phyloP scores from a whole-genome alignment of 2,888 invertebrate genomes.

The Drosophila yooni region DNA sequence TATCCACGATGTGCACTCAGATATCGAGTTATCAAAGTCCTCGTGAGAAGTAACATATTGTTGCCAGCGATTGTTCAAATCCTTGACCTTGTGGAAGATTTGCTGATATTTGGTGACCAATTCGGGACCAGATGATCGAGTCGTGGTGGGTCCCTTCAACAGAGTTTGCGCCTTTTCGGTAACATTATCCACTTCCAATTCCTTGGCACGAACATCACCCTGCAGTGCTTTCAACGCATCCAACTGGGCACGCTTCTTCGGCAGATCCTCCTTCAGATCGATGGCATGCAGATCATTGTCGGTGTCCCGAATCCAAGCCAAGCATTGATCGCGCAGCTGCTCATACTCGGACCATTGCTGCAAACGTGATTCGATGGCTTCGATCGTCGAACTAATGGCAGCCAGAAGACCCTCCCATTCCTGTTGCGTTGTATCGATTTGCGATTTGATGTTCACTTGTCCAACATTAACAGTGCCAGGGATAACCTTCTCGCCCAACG shows the following conservation, averaged over 20 bases:
- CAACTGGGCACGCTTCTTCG: conserved; percentile 93
- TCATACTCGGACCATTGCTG: conserved; percentile 97
- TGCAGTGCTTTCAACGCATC: conserved; percentile 92
- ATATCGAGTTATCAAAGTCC: conserved; percentile 92
- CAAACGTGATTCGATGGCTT: conserved; percentile 92
- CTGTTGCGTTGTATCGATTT: conserved; percentile 94
- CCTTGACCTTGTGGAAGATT: conserved; percentile 95
- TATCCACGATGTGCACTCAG: conserved; percentile 93
- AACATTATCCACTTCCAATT: conserved; percentile 95
- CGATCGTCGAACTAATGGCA: conserved; percentile 91
- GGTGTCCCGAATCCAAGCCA: conserved; percentile 94
- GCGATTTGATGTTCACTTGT: conserved; percentile 93
- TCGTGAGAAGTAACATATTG: conserved; percentile 95
- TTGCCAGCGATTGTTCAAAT: conserved; percentile 95
- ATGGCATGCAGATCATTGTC: conserved; percentile 95
- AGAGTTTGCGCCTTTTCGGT: conserved; percentile 95
- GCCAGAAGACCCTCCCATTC: conserved; percentile 95
- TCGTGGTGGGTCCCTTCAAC: conserved; percentile 90
- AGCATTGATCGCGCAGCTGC: conserved; percentile 92
- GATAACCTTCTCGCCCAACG: conserved; percentile 94
- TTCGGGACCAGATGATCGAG: conserved; percentile 93
- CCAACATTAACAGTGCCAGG: conserved; percentile 94
- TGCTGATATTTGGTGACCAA: conserved; percentile 96
- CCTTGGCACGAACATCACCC: conserved; percentile 95
- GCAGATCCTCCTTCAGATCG: conserved; percentile 92